Conservation (phyloP, 2,797 vertebrate genomes). For the Leuciscus waleckii region DNA sequence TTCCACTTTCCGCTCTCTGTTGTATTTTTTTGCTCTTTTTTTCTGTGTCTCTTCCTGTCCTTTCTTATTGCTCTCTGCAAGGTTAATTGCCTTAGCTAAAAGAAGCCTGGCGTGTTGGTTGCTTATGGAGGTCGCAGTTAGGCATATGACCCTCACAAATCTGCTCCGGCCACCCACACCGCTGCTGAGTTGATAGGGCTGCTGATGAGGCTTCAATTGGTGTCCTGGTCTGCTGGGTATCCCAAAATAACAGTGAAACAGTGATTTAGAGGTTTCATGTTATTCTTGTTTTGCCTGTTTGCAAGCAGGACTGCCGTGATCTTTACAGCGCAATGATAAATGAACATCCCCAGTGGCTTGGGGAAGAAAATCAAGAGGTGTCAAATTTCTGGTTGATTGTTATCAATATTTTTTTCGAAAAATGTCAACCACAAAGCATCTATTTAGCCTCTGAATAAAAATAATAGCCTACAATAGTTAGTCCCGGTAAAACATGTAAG, state of each 20-base stretch:
- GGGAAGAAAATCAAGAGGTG: neutral
- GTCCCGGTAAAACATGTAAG: neutral
- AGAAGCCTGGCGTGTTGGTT: slow-evolving; percentile 66
- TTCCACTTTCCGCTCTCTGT: neutral
- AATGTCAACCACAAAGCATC: neutral
- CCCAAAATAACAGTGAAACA: slow-evolving; percentile 30
- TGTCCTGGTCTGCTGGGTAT: slow-evolving; percentile 47
- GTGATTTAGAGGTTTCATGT: slow-evolving; percentile 49
- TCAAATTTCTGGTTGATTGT: neutral
- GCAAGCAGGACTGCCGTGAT: neutral
- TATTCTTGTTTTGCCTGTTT: slow-evolving; percentile 26
- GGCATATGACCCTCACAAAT: slow-evolving; percentile 71
- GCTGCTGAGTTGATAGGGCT: slow-evolving; percentile 58
- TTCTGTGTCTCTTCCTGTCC: slow-evolving; percentile 28
- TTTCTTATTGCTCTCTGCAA: slow-evolving; percentile 53
- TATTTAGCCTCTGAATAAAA: neutral
- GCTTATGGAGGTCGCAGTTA: slow-evolving; percentile 69
- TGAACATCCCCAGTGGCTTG: slow-evolving; percentile 1
- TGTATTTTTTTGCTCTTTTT: slow-evolving; percentile 41
- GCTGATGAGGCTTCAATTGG: slow-evolving; percentile 56
- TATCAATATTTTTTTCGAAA: neutral
- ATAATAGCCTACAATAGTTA: neutral
- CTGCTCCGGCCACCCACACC: slow-evolving; percentile 62
- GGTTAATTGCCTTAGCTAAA: slow-evolving; percentile 79
- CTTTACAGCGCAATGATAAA: slow-evolving; percentile 3